Conservation (phyloP, 2,888 invertebrate genomes). For the Clusia tigrina region DNA sequence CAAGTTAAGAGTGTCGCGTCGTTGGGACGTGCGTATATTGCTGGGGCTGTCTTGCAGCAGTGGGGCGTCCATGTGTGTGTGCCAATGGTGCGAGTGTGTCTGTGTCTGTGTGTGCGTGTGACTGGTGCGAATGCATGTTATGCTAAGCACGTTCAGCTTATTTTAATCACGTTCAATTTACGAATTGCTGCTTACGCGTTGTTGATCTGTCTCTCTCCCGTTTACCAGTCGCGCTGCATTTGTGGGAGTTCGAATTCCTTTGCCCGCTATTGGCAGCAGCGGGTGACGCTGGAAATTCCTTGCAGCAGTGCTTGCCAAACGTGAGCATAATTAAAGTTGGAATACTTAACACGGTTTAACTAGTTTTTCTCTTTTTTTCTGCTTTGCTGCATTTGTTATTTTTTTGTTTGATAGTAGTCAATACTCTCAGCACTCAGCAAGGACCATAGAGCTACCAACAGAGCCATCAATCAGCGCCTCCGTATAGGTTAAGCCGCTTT, state of each 20-base stretch:
- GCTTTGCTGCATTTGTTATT: no score
- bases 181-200: neutral
- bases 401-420: no score
- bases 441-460: neutral
- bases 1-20: neutral
- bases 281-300: neutral
- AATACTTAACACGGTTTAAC: neutral
- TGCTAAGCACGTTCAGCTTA: slow-evolving; percentile 35
- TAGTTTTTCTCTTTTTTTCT: neutral
- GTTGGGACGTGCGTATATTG: slow-evolving; percentile 10
- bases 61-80: neutral
- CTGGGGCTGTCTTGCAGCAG: neutral
- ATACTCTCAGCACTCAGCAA: neutral
- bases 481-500: neutral
- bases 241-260: no score
- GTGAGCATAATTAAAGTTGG: no score
- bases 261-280: no score
- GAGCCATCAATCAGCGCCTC: neutral
- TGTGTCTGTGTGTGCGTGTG: neutral
- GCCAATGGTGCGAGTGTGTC: neutral
- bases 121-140: no score
- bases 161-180: slow-evolving; percentile 38
- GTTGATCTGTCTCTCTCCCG: neutral
- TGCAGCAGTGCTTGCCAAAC: neutral
- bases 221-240: no score